A percentile compares a stretch with the other conserved stretches of the same genome.
These are phyloP conservation scores for Acrobasis repandana DNA, from an alignment of 2,888 invertebrate species.

Conservation along the genomic window DNA sequence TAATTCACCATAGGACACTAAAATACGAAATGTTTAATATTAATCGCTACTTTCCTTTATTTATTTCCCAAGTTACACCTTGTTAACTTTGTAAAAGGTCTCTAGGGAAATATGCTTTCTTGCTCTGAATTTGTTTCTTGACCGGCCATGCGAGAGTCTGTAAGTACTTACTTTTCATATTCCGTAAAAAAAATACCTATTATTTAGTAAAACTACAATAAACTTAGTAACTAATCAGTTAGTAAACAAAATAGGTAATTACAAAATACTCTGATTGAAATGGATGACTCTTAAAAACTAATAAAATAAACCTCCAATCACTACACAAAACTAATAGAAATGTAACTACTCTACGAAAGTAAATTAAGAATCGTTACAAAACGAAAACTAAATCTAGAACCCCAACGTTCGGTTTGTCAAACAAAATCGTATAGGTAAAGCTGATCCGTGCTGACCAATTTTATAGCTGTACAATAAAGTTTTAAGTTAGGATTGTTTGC, in stretches of 20 bases:
- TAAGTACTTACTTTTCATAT: slow-evolving; percentile 44
- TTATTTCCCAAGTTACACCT: slow-evolving; percentile 78
- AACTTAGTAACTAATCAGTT: no score
- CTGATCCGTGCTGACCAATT: slow-evolving; percentile 28
- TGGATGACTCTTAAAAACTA: no score
- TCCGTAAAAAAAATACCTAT: slow-evolving; percentile 32
- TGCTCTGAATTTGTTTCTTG: slow-evolving; percentile 67
- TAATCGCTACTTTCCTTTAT: slow-evolving; percentile 68
- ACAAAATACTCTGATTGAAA: no score
- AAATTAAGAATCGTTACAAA: neutral
- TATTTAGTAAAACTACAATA: neutral
- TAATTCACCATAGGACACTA: slow-evolving; percentile 32
- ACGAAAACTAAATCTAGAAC: slow-evolving; percentile 12
- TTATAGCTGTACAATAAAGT: slow-evolving; percentile 39
- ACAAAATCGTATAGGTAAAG: slow-evolving; percentile 7
- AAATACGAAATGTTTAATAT: slow-evolving; percentile 61
- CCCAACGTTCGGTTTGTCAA: slow-evolving; percentile 10
- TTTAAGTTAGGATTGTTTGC: slow-evolving; percentile 54
- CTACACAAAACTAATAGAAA: neutral
- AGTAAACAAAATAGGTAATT: no score
- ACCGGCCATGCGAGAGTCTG: slow-evolving; percentile 49
- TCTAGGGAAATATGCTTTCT: slow-evolving; percentile 74
- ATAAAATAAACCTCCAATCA: no score
- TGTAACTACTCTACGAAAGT: neutral
- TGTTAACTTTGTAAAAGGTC: slow-evolving; percentile 78